Conservation (phyloP, 2,797 vertebrate species). For the Labroides dimidiatus region DNA sequence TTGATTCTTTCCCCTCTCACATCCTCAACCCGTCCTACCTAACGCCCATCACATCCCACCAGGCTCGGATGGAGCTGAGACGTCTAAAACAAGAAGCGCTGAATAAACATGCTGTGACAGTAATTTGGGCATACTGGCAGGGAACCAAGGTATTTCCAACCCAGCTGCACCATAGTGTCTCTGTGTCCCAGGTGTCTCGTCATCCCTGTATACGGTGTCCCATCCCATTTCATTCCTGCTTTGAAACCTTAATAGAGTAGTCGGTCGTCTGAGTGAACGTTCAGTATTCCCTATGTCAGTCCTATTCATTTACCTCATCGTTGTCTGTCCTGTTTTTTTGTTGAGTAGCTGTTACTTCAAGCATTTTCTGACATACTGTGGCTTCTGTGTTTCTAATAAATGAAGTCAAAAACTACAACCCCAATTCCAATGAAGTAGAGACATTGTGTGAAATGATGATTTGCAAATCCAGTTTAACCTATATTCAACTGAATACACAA, state of each 20-base stretch:
- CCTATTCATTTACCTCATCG: slow-evolving; percentile 17
- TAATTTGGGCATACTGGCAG: slow-evolving; percentile 99
- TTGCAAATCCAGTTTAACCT: too few relatives aligned
- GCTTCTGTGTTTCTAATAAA: background rate
- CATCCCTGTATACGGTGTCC: slow-evolving; percentile 45
- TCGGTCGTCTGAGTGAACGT: slow-evolving; percentile 20
- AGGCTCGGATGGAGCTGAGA: slow-evolving; percentile 97
- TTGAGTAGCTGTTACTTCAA: slow-evolving; percentile 20
- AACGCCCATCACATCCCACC: slow-evolving; percentile 75
- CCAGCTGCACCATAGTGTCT: slow-evolving; percentile 54
- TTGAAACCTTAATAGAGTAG: slow-evolving; percentile 36
- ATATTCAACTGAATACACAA: too few relatives aligned
- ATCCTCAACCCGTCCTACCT: slow-evolving; percentile 55
- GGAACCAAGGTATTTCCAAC: slow-evolving; percentile 95
- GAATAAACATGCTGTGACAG: slow-evolving; percentile 96
- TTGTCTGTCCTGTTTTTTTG: slow-evolving; percentile 17
- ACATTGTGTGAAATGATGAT: too few relatives aligned
- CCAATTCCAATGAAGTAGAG: too few relatives aligned
- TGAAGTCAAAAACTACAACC: slow-evolving; percentile 10
- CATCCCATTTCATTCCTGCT: slow-evolving; percentile 22
- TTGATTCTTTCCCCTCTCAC: slow-evolving; percentile 51
- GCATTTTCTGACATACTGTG: background rate
- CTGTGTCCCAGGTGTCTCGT: slow-evolving; percentile 66
- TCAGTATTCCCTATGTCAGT: slow-evolving; percentile 32
- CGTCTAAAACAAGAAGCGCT: slow-evolving; percentile 95